These are phyloP conservation scores for Seladonia tumulorum DNA, from an alignment of 2,888 invertebrate genomes.

Conservation along the genomic window DNA sequence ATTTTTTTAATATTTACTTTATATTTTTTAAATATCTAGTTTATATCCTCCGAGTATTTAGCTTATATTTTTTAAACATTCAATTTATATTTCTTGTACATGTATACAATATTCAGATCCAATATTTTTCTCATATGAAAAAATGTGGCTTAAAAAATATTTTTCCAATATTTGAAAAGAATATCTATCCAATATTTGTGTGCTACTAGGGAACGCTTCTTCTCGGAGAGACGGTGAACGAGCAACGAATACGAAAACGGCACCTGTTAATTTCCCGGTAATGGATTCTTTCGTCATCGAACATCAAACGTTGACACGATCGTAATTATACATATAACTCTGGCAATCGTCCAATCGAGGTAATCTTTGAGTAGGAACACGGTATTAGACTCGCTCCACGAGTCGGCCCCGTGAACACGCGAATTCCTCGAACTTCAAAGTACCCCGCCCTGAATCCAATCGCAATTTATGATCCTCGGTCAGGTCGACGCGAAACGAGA, in stretches of 20 bases:
- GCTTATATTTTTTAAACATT: too few species aligned
- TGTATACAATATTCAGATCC: too few species aligned
- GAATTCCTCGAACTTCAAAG: not conserved
- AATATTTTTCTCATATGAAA: too few species aligned
- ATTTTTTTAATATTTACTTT: too few species aligned
- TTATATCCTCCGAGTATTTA: too few species aligned
- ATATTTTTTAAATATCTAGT: too few species aligned
- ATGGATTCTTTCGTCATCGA: not conserved
- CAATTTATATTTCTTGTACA: too few species aligned
- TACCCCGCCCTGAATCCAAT: not conserved
- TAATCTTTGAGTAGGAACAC: not conserved
- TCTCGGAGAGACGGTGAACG: not conserved
- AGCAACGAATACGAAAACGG: not conserved
- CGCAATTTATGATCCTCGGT: not conserved
- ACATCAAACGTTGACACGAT: not conserved
- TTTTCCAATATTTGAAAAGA: too few species aligned
- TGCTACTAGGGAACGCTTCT: too few species aligned
- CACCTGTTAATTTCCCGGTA: not conserved
- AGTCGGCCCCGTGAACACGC: not conserved
- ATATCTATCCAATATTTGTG: too few species aligned
- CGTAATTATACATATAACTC: conserved; percentile 22
- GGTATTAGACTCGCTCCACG: not conserved
- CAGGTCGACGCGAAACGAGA: not conserved
- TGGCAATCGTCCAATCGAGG: conserved; percentile 18
- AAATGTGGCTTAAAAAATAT: too few species aligned